Evolutionary conservation across 1,140 invertebrate genomes (phyloP).

Genomic region (Eciton burchellii): DNA sequence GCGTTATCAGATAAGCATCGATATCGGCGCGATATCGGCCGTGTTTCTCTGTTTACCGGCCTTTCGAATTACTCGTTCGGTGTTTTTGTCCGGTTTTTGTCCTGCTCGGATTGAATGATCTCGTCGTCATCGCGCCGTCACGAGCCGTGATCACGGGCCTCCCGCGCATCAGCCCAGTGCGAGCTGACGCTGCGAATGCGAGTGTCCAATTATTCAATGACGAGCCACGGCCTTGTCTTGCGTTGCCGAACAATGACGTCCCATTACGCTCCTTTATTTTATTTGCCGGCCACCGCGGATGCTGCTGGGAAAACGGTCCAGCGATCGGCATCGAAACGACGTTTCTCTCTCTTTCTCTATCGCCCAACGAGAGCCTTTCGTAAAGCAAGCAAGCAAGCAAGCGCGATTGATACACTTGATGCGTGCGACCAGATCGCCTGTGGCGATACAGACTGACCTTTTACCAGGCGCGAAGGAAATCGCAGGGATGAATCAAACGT

Average conservation of each 20-base stretch:
- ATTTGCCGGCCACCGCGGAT: slow-evolving; percentile 44
- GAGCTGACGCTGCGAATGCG: slow-evolving; percentile 64
- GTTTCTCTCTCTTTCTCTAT: no score
- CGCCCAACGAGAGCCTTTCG: no score
- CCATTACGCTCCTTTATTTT: slow-evolving; percentile 71
- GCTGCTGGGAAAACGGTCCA: no score
- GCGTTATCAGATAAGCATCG: slow-evolving; percentile 47
- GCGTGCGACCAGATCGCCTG: no score
- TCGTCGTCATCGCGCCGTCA: slow-evolving; percentile 70
- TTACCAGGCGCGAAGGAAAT: no score
- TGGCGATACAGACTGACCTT: no score
- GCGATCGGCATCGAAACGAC: no score
- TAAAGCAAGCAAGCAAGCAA: no score
- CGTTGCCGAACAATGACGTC: slow-evolving; percentile 71
- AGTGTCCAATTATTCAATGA: slow-evolving; percentile 75
- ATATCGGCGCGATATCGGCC: slow-evolving; percentile 12
- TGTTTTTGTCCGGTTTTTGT: slow-evolving; percentile 21
- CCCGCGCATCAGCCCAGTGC: slow-evolving; percentile 58
- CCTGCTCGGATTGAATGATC: slow-evolving; percentile 23
- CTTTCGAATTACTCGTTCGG: not conserved
- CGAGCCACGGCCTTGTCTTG: slow-evolving; percentile 72
- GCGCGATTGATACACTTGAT: no score
- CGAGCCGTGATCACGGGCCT: slow-evolving; percentile 65
- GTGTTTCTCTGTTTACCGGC: not conserved
- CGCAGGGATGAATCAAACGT: no score